Base-by-base conservation (phyloP, 2,888 invertebrate species). In the Orchesella flavescens region DNA sequence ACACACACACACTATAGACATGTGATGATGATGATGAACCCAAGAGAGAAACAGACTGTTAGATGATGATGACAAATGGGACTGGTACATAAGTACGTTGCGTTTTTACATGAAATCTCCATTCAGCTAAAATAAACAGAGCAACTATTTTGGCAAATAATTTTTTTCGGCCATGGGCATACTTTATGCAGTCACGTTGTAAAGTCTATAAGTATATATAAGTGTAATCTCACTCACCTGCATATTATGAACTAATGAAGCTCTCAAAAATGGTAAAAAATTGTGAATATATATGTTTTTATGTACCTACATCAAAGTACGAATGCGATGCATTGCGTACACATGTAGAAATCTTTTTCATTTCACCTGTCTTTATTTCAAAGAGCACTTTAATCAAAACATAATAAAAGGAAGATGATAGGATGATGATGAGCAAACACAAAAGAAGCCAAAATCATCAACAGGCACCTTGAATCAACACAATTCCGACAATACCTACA, bases 41-140 rank as follows among this genome's bases (percentile, higher is more conserved):
- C 21, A 17, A 9, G 19, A 23, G 17, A 43, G 49, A 13, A 21
- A 57, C 63, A 75, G n/a, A n/a, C 55, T 55, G 82, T 17, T 57
- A 63, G 65, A 72, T 74, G 74, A 53, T 53, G 66, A 80, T 74
- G 84, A 79, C 79, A 84, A 84, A 84, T 84, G 84, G 84, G 84
- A 79, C 71, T 84, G 63, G 79, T 79, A 61, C 68, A 24, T n/a
- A n/a, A n/a, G n/a, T n/a, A n/a, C n/a, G n/a, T n/a, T n/a, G n/a
- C n/a, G n/a, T n/a, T n/a, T 83, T 78, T 78, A 83, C 83, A 74
- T 53, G 74, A 73, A 74, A 79, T 74, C 49, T 66, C 61, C 61
- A 79, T 74, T 74, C 59, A 74, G 21, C 21, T 23, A 73, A 80
- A 80, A 73, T 73, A 80, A 79, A 74, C 80, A 74, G 73, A 80